Percentiles rank a stretch among this genome's conserved stretches.
phyloP scores from a whole-genome alignment of 2,797 vertebrate species.

The Tangara arthus region DNA sequence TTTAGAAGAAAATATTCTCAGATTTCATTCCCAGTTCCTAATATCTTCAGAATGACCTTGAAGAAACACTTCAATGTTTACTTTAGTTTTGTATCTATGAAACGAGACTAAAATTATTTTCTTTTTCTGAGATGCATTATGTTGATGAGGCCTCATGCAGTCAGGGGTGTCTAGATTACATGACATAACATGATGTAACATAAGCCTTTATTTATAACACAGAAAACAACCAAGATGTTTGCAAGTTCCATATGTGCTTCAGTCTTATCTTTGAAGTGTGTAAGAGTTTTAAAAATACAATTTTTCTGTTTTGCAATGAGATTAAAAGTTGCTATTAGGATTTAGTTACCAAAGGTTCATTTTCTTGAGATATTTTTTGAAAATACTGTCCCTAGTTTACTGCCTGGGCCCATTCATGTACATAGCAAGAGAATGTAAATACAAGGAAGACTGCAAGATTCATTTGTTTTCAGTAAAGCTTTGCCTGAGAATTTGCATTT shows the following conservation, averaged over 20 bases:
- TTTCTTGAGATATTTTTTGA: background rate
- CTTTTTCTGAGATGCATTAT: background rate
- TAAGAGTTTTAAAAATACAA: background rate
- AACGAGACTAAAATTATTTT: background rate
- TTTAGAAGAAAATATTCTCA: constrained; percentile 3
- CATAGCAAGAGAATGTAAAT: background rate
- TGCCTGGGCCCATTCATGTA: background rate
- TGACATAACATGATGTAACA: background rate
- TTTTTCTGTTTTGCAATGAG: background rate
- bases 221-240: background rate
- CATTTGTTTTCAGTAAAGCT: constrained; percentile 31
- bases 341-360: background rate
- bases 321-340: background rate
- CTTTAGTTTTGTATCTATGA: background rate
- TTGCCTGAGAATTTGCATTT: constrained; percentile 23
- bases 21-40: background rate
- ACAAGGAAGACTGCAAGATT: background rate
- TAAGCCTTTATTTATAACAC: background rate
- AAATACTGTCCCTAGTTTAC: background rate
- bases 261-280: background rate
- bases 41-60: background rate
- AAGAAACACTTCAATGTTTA: background rate
- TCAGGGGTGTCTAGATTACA: background rate
- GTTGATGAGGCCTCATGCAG: background rate
- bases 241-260: background rate